These are phyloP conservation scores for Ceyx cyanopectus DNA, from an alignment of 2,113 vertebrate genomes.

Conservation along the genomic window DNA sequence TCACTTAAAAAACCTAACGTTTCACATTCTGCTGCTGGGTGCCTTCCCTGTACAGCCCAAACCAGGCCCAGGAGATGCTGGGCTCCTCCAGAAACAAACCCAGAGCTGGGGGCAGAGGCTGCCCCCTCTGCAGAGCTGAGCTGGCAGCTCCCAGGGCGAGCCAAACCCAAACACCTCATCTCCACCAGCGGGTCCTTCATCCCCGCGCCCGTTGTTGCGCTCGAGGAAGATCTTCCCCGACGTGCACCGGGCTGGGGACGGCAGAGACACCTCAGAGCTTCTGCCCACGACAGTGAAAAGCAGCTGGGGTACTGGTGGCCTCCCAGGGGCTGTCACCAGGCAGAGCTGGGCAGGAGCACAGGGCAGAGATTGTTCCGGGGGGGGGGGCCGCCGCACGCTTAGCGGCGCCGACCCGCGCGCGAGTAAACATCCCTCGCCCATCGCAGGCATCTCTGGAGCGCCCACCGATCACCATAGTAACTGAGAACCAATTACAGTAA, in stretches of 20 bases:
- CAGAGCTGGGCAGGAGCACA: neutral
- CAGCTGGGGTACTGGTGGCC: rapidly evolving
- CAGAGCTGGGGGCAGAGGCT: rapidly evolving
- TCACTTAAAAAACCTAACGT: neutral
- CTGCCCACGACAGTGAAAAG: rapidly evolving
- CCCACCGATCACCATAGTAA: constrained; percentile 60
- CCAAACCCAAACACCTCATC: rapidly evolving
- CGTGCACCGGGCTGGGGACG: rapidly evolving
- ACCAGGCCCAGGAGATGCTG: rapidly evolving
- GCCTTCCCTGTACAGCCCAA: neutral
- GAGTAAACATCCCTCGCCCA: constrained; percentile 27
- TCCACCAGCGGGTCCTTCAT: no score
- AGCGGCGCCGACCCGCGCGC: neutral
- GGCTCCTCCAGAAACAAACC: rapidly evolving
- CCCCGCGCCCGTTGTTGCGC: no score
- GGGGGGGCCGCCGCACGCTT: neutral
- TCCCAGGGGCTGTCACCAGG: neutral
- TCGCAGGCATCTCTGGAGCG: neutral
- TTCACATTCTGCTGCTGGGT: rapidly evolving
- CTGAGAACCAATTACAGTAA: constrained; percentile 46
- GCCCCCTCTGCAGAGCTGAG: rapidly evolving
- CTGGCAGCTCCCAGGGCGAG: neutral
- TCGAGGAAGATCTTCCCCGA: rapidly evolving
- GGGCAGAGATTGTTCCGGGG: neutral
- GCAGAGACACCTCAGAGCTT: rapidly evolving